Conservation (phyloP, 30 jellyfish, hydroid and myxozoan species). For the Hydractinia echinata region DNA sequence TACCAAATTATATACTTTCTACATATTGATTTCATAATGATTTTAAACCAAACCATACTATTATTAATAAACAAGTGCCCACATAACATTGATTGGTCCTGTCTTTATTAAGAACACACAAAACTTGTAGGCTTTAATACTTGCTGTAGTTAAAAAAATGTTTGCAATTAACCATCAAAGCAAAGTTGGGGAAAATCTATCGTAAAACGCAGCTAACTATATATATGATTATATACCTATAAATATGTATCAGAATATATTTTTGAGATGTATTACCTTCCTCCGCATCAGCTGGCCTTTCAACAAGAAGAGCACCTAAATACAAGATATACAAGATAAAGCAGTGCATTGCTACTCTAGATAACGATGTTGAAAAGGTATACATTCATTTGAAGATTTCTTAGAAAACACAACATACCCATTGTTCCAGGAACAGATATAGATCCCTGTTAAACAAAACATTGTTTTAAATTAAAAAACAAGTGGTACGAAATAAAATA, state of each 20-base stretch:
- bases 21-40: too few relatives aligned
- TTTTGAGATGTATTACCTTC: slow-evolving; percentile 51
- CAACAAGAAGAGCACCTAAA: slow-evolving; percentile 86
- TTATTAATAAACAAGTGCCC: neutral
- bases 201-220: too few relatives aligned
- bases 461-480: neutral
- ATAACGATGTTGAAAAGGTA: too few relatives aligned
- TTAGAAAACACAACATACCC: slow-evolving; percentile 44
- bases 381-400: too few relatives aligned
- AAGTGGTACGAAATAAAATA: neutral
- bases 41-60: too few relatives aligned
- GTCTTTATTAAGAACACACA: neutral
- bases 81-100: neutral
- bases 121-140: neutral
- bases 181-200: too few relatives aligned
- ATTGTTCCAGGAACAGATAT: slow-evolving; percentile 91
- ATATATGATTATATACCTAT: too few relatives aligned
- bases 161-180: too few relatives aligned
- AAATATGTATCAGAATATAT: neutral
- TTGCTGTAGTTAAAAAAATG: too few relatives aligned
- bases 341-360: too few relatives aligned
- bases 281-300: slow-evolving; percentile 94
- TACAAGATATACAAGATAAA: neutral
- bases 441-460: slow-evolving; percentile 46
- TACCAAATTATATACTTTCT: too few relatives aligned